Evolutionary conservation across 2,797 vertebrate genomes (phyloP).

Genomic region (Cuculus canorus): DNA sequence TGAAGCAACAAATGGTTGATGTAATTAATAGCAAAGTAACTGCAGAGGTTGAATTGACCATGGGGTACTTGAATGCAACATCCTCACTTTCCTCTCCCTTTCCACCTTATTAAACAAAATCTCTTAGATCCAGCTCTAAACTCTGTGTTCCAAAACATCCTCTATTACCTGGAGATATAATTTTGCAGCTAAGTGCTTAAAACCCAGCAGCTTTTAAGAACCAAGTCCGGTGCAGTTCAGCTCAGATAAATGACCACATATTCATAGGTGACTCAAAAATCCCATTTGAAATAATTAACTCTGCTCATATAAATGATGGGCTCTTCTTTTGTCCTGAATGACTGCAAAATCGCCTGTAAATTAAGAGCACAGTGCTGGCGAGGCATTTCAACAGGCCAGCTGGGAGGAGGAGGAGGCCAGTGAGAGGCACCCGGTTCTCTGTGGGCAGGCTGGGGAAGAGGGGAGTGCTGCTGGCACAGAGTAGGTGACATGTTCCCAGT

Average conservation of each 20-base stretch:
- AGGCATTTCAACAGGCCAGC: no score
- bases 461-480: no score
- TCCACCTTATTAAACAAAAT: not conserved
- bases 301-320: not conserved
- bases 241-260: not conserved
- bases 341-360: not conserved
- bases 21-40: not conserved
- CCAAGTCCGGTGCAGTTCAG: rapidly evolving
- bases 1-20: not conserved
- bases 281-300: not conserved
- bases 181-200: not conserved
- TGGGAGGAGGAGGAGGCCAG: no score
- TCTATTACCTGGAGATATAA: not conserved
- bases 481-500: no score
- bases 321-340: not conserved
- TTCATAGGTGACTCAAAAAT: not conserved
- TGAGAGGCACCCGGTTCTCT: no score
- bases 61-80: not conserved
- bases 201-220: not conserved
- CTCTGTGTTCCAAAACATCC: not conserved
- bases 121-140: not conserved
- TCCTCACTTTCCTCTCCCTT: not conserved
- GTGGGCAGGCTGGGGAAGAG: no score
- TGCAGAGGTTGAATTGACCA: not conserved
- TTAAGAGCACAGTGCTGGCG: no score